Evolutionary conservation across 2,888 invertebrate species (phyloP).

Genomic region (Cistogaster globosa): DNA sequence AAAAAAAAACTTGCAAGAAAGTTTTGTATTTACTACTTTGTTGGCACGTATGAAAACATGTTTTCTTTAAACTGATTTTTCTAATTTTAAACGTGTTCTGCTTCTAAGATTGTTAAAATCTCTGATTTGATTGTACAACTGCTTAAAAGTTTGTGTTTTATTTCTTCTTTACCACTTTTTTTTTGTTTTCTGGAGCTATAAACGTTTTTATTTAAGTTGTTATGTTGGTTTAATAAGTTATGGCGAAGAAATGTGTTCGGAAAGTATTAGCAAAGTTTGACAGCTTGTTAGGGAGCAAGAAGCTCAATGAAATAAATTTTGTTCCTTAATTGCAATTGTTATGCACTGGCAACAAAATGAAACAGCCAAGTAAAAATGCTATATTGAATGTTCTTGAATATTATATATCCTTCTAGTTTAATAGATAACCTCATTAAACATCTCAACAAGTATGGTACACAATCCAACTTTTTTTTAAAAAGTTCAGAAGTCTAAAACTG

Average conservation of each 20-base stretch:
- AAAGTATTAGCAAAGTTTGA: slow-evolving; percentile 55
- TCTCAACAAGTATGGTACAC: too few relatives aligned
- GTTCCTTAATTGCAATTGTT: too few relatives aligned
- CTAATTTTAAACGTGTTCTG: slow-evolving; percentile 66
- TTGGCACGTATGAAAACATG: slow-evolving; percentile 58
- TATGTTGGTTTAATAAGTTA: slow-evolving; percentile 34
- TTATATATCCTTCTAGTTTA: too few relatives aligned
- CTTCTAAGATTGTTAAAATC: slow-evolving; percentile 51
- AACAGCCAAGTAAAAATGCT: neutral
- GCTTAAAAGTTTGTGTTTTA: neutral
- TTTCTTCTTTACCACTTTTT: neutral
- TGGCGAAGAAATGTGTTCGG: slow-evolving; percentile 42
- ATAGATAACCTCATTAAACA: too few relatives aligned
- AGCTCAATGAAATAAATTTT: neutral
- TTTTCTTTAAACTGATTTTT: slow-evolving; percentile 63
- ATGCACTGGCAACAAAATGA: neutral
- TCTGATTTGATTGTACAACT: neutral
- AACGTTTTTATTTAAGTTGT: neutral
- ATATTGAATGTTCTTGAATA: too few relatives aligned
- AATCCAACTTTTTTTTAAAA: too few relatives aligned
- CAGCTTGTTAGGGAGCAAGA: slow-evolving; percentile 54
- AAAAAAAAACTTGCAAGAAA: neutral
- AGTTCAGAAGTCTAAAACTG: too few relatives aligned
- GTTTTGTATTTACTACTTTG: slow-evolving; percentile 39
- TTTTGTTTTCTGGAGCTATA: slow-evolving; percentile 4